phyloP scores from a whole-genome alignment of 2,888 invertebrate species.

The Philaethria dido region DNA sequence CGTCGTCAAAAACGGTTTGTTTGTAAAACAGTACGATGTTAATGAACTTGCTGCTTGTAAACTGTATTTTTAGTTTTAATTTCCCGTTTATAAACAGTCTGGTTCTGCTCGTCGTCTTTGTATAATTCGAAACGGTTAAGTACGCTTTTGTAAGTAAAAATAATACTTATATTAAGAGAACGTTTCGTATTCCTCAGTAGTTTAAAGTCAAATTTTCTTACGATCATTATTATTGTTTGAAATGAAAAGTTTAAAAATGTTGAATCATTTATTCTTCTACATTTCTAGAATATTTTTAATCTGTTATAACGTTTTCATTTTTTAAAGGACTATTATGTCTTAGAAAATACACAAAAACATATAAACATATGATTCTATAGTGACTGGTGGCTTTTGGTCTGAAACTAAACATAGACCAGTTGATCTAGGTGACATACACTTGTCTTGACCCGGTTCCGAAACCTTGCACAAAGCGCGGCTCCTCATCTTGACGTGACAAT shows the following conservation, averaged over 20 bases:
- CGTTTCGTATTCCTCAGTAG: neutral
- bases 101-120: constrained; percentile 27
- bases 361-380: neutral
- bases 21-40: constrained; percentile 35
- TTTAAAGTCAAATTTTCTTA: constrained; percentile 7
- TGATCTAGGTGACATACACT: constrained; percentile 39
- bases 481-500: constrained; percentile 37
- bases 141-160: constrained; percentile 10
- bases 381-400: neutral
- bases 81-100: constrained; percentile 35
- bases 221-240: neutral
- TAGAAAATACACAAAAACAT: neutral
- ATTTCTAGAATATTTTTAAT: too few relatives aligned
- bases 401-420: constrained; percentile 25
- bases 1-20: constrained; percentile 26
- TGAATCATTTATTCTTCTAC: neutral
- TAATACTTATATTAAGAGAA: neutral
- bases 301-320: too few relatives aligned
- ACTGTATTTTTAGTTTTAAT: constrained; percentile 41
- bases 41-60: constrained; percentile 40
- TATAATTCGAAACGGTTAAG: constrained; percentile 25
- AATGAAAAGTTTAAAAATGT: neutral
- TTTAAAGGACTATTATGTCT: neutral
- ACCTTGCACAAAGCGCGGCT: constrained; percentile 38
- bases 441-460: constrained; percentile 43